These are phyloP conservation scores for Sebastes kiyomatsui DNA, from an alignment of 2,797 vertebrate species.

Conservation along the genomic window DNA sequence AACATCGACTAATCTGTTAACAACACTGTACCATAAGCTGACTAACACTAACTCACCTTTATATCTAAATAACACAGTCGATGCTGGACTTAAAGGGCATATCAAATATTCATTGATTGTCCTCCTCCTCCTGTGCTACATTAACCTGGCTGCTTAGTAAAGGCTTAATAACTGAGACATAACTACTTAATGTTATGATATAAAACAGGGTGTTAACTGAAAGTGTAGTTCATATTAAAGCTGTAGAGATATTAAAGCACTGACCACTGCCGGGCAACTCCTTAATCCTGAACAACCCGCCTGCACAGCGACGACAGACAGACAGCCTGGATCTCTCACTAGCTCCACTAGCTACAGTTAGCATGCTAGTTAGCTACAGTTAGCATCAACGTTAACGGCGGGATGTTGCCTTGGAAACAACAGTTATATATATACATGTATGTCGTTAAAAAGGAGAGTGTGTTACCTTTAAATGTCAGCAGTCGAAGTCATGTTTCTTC, in stretches of 20 bases:
- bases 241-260: too few relatives aligned
- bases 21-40: neutral
- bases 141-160: slow-evolving; percentile 43
- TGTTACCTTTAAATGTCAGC: slow-evolving; percentile 72
- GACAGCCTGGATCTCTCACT: slow-evolving; percentile 41
- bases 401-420: slow-evolving; percentile 20
- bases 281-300: slow-evolving; percentile 80
- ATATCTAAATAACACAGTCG: neutral
- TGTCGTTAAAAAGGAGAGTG: too few relatives aligned
- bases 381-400: slow-evolving; percentile 40
- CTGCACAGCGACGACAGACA: slow-evolving; percentile 48
- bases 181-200: slow-evolving; percentile 2
- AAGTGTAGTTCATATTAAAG: too few relatives aligned
- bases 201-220: too few relatives aligned
- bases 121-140: slow-evolving; percentile 19
- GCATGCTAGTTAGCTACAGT: slow-evolving; percentile 56
- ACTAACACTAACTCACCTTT: neutral
- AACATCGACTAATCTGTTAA: slow-evolving; percentile 22
- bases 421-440: neutral
- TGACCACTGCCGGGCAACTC: slow-evolving; percentile 77
- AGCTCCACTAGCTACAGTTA: slow-evolving; percentile 60
- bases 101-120: slow-evolving; percentile 63
- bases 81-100: slow-evolving; percentile 2
- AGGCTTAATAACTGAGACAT: slow-evolving; percentile 58
- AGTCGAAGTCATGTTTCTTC: slow-evolving; percentile 66